Evolutionary conservation across 1,140 invertebrate genomes (phyloP), one percentile per base, ranked within the genome.

Genomic region (Zaprionus kolodkinae): DNA sequence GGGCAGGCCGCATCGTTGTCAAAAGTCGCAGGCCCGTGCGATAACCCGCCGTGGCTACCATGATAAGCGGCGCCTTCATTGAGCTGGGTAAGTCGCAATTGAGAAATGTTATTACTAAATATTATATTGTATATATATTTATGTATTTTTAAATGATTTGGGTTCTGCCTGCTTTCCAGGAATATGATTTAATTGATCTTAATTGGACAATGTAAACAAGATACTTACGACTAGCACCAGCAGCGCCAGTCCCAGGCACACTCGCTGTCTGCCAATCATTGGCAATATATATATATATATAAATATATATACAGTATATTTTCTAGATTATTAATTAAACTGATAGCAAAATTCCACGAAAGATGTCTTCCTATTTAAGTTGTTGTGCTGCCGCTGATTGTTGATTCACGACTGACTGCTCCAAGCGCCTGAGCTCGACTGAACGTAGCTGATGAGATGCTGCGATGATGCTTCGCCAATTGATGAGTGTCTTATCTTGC

Each of bases 1-100:
- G 95, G 95, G 79, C 95, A 96, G n/a, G 91, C 84, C 17, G 63
- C 72, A 13, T 74, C 48, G 79, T 17, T 72, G 52, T 52, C 80
- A 48, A 72, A 63, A 6, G 17, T 21, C 6, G 72, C 48, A 38
- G 66, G 6, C 6, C n/a, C 40, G 6, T 15, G 61, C 73, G 84
- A 88, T 88, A 88, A 88, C 74, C 85, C 77, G 25, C 38, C 50
- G 43, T 87, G 56, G 55, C 66, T 38, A 57, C 64, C 80, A n/a
- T 76, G 87, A 87, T 92, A 92, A 81, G 86, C 64, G 40, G 33
- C 59, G 54, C 76, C 61, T 67, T 63, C 76, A 15, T 72, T 60
- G 25, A 74, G 76, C 91, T 92, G 64, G 72, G 73, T 36, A 69
- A 78, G 27, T 62, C 79, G 71, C 10, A 87, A 83, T 88, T 80